Percentiles rank a stretch among this genome's conserved stretches.
Conservation (phyloP, 2,113 vertebrate species). For the Naja naja region DNA sequence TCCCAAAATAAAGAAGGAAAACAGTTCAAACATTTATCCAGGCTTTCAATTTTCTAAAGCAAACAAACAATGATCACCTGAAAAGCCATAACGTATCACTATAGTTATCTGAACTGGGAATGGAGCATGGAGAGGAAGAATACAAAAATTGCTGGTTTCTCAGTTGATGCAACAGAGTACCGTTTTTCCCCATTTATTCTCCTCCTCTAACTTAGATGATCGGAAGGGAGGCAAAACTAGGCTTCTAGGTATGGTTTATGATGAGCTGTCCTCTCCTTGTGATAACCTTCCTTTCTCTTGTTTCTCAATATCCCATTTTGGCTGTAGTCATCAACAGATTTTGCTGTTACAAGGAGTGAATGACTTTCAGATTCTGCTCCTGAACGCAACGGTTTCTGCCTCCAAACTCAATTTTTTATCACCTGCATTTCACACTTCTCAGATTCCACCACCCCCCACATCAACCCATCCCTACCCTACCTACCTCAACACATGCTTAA, state of each 20-base stretch:
- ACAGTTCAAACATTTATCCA: background rate
- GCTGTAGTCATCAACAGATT: background rate
- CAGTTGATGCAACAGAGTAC: background rate
- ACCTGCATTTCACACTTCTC: background rate
- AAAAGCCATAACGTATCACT: background rate
- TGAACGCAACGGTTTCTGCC: background rate
- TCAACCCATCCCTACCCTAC: background rate
- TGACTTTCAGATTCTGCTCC: background rate
- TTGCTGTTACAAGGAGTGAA: background rate
- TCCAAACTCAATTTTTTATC: background rate
- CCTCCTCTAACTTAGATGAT: background rate
- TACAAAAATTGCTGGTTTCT: background rate
- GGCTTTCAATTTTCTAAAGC: background rate
- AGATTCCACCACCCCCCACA: background rate
- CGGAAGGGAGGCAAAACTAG: background rate
- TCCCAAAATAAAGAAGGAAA: background rate
- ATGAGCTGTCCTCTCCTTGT: background rate
- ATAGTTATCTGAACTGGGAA: background rate
- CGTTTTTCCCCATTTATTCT: background rate
- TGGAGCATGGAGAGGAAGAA: background rate
- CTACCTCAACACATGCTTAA: background rate
- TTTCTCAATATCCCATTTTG: background rate
- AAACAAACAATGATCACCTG: background rate
- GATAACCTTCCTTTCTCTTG: background rate
- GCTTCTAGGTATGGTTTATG: background rate